A percentile compares a stretch with the other conserved stretches of the same genome.
Conservation (phyloP, 2,888 invertebrate genomes). For the Trachelus stipa region DNA sequence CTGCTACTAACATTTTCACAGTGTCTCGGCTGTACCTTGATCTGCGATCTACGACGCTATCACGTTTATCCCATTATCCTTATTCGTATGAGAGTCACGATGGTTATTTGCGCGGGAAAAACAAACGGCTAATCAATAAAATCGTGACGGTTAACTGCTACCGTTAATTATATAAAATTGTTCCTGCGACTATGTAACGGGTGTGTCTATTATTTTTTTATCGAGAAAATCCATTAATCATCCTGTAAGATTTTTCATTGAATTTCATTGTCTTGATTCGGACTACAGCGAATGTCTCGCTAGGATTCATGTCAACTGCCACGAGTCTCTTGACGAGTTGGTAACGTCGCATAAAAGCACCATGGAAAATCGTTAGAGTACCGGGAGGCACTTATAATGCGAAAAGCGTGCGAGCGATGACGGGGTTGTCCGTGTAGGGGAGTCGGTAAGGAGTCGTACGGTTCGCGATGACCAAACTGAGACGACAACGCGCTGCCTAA, state of each 20-base stretch:
- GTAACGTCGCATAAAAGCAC: conserved; percentile 15
- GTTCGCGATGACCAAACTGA: conserved; percentile 64
- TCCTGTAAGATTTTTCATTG: neutral
- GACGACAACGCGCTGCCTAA: conserved; percentile 63
- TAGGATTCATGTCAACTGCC: conserved; percentile 11
- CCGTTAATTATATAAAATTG: neutral
- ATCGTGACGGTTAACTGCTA: neutral
- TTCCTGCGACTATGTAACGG: neutral
- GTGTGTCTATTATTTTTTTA: neutral
- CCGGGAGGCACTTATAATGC: conserved; percentile 57
- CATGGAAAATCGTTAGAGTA: conserved; percentile 55
- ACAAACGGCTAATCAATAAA: neutral
- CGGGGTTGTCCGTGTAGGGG: conserved; percentile 64
- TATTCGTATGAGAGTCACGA: neutral
- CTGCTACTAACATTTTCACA: neutral
- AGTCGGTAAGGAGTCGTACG: conserved; percentile 60
- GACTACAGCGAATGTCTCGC: conserved; percentile 6
- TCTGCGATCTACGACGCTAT: neutral
- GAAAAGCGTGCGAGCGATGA: conserved; percentile 64
- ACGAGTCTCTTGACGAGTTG: conserved; percentile 15
- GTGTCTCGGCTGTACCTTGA: neutral
- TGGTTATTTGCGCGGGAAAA: neutral
- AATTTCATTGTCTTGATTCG: conserved; percentile 1
- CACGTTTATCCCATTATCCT: neutral
- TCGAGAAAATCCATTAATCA: neutral